Evolutionary conservation across 1,140 invertebrate genomes (phyloP), one percentile per base, ranked within the genome.

Genomic region (Eumeta japonica): DNA sequence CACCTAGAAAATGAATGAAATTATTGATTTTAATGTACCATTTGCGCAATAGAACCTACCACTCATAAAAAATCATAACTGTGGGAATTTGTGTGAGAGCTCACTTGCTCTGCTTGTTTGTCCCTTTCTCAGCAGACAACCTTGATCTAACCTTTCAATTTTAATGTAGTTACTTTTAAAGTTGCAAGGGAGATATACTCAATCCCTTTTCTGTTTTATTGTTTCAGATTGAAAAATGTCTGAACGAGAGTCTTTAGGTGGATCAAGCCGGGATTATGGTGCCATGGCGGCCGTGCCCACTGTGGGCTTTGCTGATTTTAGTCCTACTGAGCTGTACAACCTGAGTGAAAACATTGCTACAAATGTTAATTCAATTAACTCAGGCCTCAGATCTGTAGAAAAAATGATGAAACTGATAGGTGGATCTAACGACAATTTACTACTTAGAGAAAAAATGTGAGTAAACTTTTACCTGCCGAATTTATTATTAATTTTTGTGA

Each of bases 341-440:
- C 63, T 87, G 19, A 85, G 83, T 54, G 85, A 88, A 63, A 82
- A 82, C 55, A 87, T 91, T 40, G 87, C 83, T 1, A 83, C 86
- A 33, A 90, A 90, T 64, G 84, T 92, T 41, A 88, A 83, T 52
- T 82, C 83, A 1, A 85, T 92, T 29, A 87, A 88, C 53, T 78
- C 78, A 28, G 86, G 81, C 46, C 81, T 83, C 57, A 79, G 81
- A 48, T 79, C 79, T 3, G 67, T 94, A 43, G 87, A 91, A 55
- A 83, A 82, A 58, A 82, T 85, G 46, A 77, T 85, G 39, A 89
- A 87, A 58, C 79, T 80, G 36, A 82, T 93, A 53, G 89, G 89
- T 29, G 88, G 88, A 3, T 76, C 79, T 13, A 85, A 83, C 60
- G 90, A 94, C 14, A 71, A 46, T 47, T 46, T 73, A 10, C 62